Evolutionary conservation across 92 coral and sea anemone genomes (phyloP), one percentile per base, ranked within the genome.

Genomic region (Palythoa grandiflora): DNA sequence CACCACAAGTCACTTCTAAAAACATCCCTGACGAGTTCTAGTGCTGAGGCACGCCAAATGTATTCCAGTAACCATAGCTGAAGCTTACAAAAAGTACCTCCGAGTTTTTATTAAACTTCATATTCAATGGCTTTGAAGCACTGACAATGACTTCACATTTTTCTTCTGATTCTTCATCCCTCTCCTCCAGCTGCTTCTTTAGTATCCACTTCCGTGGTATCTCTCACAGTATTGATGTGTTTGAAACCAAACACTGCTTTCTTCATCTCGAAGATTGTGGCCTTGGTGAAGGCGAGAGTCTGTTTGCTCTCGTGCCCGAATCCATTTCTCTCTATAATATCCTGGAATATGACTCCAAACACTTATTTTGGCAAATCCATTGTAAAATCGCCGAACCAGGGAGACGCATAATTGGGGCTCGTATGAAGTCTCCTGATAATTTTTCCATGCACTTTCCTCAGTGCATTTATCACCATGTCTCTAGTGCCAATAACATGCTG

Each of bases 351-450:
- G 48, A 89, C 90, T 19, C 13, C 16, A 63, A 89, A 92, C 52
- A 89, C 92, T 77, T 92, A 89, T 55, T 50, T 81, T 52, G 94
- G 94, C 47, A 92, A 75, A 85, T 92, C 92, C 76, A 89, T 72
- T 68, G 88, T 79, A 40, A 92, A 89, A 71, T 92, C 88, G 48
- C 92, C 94, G 48, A 51, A 53, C 94, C 92, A 92, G 17, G 92
- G 90, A 11, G 88, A 79, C 39, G 85, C 80, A 14, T 77, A 28
- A 59, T 83, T 85, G 15, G 92, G 90, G 36, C 90, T 83, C 20
- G 90, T 28, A 68, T 74, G 87, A 48, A 92, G 89, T 54, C 93
- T 83, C 55, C 92, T 48, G 54, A 63, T 15, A 36, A 92, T 84
- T 77, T 87, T 92, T 68, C 68, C 55, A 17, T 90, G 93, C 55